phyloP scores from a whole-genome alignment of 2,888 invertebrate genomes.

The Drosophila demipolita region DNA sequence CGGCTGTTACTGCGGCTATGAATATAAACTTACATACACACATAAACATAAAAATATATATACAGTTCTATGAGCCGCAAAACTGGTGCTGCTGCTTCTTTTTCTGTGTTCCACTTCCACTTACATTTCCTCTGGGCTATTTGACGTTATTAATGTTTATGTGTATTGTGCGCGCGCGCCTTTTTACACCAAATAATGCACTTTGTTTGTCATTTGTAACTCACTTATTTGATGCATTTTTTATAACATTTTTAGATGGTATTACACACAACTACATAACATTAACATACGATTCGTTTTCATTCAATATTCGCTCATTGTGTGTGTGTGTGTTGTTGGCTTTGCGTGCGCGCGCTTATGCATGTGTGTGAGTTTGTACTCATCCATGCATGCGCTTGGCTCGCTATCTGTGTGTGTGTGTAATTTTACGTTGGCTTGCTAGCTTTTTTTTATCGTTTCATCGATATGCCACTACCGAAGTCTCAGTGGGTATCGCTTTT shows the following conservation, averaged over 20 bases:
- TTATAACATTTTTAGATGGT: constrained; percentile 27
- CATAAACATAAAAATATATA: neutral
- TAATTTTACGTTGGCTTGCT: constrained; percentile 67
- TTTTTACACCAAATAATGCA: constrained; percentile 68
- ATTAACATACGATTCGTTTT: constrained; percentile 39
- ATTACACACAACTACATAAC: neutral
- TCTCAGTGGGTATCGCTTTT: constrained; percentile 22
- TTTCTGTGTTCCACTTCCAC: constrained; percentile 49
- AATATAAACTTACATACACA: constrained; percentile 54
- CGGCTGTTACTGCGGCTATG: constrained; percentile 60
- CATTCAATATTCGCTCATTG: constrained; percentile 55
- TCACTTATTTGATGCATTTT: constrained; percentile 54
- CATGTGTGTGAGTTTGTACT: constrained; percentile 22
- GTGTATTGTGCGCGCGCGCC: constrained; percentile 57
- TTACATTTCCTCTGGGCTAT: constrained; percentile 53
- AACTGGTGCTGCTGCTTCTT: constrained; percentile 46
- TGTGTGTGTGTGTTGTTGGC: constrained; percentile 28
- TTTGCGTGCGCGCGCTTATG: constrained; percentile 33
- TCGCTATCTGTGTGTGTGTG: constrained; percentile 26
- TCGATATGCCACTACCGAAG: constrained; percentile 59
- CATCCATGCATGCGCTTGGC: constrained; percentile 3
- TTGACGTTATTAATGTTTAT: constrained; percentile 47
- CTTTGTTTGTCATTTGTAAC: constrained; percentile 54
- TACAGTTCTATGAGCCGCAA: constrained; percentile 19
- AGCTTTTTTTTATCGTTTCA: constrained; percentile 59